phyloP scores from a whole-genome alignment of 1,140 invertebrate species.

The Leucophenga varia region DNA sequence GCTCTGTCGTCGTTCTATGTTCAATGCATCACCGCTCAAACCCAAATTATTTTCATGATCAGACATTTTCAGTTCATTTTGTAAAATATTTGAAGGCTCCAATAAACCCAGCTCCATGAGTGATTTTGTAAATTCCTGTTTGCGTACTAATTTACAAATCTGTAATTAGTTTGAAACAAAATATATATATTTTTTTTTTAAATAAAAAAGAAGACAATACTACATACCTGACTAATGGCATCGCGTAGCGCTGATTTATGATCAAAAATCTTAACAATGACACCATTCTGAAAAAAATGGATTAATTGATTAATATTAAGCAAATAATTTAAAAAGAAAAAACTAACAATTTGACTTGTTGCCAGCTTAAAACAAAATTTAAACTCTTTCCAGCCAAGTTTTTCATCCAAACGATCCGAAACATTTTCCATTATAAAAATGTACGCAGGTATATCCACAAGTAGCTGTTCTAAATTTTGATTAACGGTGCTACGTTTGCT shows the following conservation, averaged over 20 bases:
- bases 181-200: too few relatives aligned
- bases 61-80: conserved; percentile 26
- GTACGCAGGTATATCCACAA: conserved; percentile 67
- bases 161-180: conserved; percentile 4
- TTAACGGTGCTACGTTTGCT: conserved; percentile 65
- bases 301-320: too few relatives aligned
- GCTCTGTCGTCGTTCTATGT: conserved; percentile 22
- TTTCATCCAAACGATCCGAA: conserved; percentile 63
- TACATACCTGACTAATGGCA: conserved; percentile 52
- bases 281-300: conserved; percentile 58
- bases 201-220: background rate
- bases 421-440: conserved; percentile 65
- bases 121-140: conserved; percentile 64
- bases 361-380: conserved; percentile 71
- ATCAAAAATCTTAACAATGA: conserved; percentile 60
- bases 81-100: conserved; percentile 37
- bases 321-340: too few relatives aligned
- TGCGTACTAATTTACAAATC: conserved; percentile 61
- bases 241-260: conserved; percentile 58
- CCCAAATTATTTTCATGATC: conserved; percentile 35
- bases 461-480: conserved; percentile 64
- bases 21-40: conserved; percentile 13
- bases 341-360: conserved; percentile 68
- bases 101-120: conserved; percentile 61
- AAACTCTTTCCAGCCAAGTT: conserved; percentile 69